Evolutionary conservation across 64 coral and sea anemone species (phyloP).

Genomic region (Platygyra sinensis): DNA sequence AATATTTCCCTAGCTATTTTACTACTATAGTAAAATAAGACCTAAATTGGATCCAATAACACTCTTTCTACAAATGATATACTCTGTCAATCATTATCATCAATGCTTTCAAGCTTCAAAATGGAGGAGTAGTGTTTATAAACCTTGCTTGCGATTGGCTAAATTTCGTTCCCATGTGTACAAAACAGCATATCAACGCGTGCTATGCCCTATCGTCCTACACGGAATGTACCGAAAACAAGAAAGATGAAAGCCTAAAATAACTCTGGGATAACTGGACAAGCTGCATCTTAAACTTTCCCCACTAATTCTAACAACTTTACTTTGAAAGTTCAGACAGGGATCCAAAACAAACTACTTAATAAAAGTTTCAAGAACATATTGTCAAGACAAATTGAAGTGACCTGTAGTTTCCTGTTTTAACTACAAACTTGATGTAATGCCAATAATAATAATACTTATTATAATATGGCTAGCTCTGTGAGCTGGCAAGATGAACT

Average conservation of each 20-base stretch:
- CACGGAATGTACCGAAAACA: neutral
- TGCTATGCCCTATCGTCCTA: neutral
- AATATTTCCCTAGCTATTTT: slow-evolving; percentile 2
- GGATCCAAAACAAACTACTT: neutral
- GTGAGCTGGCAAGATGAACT: too few relatives aligned
- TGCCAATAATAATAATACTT: neutral
- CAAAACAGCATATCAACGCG: neutral
- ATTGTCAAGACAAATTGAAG: neutral
- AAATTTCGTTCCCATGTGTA: neutral
- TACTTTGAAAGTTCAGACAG: neutral
- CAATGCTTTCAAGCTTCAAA: slow-evolving; percentile 17
- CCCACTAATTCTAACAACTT: neutral
- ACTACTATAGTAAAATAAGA: slow-evolving; percentile 3
- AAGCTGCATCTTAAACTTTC: slow-evolving; percentile 16
- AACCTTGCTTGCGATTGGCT: neutral
- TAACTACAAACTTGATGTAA: neutral
- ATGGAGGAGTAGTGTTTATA: neutral
- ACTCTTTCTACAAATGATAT: slow-evolving; percentile 47
- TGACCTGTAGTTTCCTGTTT: neutral
- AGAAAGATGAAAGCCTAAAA: neutral
- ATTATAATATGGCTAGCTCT: too few relatives aligned
- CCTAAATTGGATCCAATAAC: neutral
- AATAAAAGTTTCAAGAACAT: too few relatives aligned
- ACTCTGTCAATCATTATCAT: neutral
- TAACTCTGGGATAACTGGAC: neutral